phyloP scores from a whole-genome alignment of 2,888 invertebrate species.

The Homarus gammarus region DNA sequence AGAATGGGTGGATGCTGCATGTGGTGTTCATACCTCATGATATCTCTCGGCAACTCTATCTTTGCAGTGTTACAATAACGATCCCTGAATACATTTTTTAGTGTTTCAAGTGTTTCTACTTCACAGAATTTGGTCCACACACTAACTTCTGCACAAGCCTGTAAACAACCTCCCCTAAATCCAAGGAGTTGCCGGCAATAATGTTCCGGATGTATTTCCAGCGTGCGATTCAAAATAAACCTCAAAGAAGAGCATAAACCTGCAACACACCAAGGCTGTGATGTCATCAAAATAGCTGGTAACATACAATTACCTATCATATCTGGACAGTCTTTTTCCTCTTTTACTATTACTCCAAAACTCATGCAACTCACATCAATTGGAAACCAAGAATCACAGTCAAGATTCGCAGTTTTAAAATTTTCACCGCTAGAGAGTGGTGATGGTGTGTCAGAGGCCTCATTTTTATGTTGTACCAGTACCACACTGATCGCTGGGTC shows the following conservation, averaged over 20 bases:
- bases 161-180: constrained; percentile 88
- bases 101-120: constrained; percentile 85
- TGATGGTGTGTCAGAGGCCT: neutral
- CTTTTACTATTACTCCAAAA: constrained; percentile 20
- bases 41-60: constrained; percentile 79
- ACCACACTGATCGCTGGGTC: constrained; percentile 28
- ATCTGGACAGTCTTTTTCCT: constrained; percentile 28
- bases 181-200: constrained; percentile 83
- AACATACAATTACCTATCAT: constrained; percentile 57
- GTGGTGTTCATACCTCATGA: constrained; percentile 90
- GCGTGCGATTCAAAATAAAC: constrained; percentile 42
- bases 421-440: neutral
- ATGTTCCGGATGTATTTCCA: constrained; percentile 47
- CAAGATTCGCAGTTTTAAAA: neutral
- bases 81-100: constrained; percentile 79
- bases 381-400: constrained; percentile 30
- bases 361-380: neutral
- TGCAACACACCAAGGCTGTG: constrained; percentile 62
- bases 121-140: constrained; percentile 96
- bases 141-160: constrained; percentile 90
- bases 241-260: constrained; percentile 72
- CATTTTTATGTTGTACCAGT: neutral
- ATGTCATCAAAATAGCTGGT: constrained; percentile 59
- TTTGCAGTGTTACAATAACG: neutral
- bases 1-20: constrained; percentile 89